A percentile compares a stretch with the other conserved stretches of the same genome.
Evolutionary conservation across 2,797 vertebrate genomes (phyloP).

Genomic region (Typhlichthys eigenmanni): DNA sequence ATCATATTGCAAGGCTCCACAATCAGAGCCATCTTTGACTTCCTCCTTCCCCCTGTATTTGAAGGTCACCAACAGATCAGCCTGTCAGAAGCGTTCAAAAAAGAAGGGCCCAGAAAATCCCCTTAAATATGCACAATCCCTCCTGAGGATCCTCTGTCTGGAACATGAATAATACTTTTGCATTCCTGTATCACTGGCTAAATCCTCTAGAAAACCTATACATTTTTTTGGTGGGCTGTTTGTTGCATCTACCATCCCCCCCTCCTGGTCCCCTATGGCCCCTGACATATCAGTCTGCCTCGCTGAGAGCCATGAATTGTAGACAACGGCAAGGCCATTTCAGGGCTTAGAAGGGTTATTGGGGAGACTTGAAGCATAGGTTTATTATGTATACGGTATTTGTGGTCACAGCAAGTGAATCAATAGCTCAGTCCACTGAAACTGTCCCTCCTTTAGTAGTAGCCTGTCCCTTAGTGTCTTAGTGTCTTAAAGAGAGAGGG

Average conservation of each 20-base stretch:
- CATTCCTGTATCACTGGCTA: slow-evolving; percentile 46
- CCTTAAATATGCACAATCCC: slow-evolving; percentile 71
- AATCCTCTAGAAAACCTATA: slow-evolving; percentile 65
- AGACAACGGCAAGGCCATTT: slow-evolving; percentile 73
- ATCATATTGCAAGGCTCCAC: slow-evolving; percentile 10
- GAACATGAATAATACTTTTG: slow-evolving; percentile 53
- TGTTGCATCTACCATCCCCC: slow-evolving; percentile 47
- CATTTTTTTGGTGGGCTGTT: slow-evolving; percentile 59
- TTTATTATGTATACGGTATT: slow-evolving; percentile 79
- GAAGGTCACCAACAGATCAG: slow-evolving; percentile 75
- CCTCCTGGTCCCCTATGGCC: slow-evolving; percentile 53
- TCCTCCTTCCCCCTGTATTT: slow-evolving; percentile 46
- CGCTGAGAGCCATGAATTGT: slow-evolving; percentile 73
- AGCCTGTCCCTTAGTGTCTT: slow-evolving; percentile 61
- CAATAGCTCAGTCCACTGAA: slow-evolving; percentile 60
- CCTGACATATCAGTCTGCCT: slow-evolving; percentile 61
- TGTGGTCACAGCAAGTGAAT: slow-evolving; percentile 78
- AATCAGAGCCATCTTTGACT: slow-evolving; percentile 53
- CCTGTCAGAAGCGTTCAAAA: slow-evolving; percentile 54
- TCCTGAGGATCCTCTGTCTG: slow-evolving; percentile 55
- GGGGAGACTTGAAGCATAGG: slow-evolving; percentile 68
- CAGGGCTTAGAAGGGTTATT: slow-evolving; percentile 66
- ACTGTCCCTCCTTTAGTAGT: slow-evolving; percentile 44
- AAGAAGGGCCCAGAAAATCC: slow-evolving; percentile 51
- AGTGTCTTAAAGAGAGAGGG: slow-evolving; percentile 50